Conservation (phyloP, 2,113 vertebrate genomes). For the Proterorhinus semilunaris region DNA sequence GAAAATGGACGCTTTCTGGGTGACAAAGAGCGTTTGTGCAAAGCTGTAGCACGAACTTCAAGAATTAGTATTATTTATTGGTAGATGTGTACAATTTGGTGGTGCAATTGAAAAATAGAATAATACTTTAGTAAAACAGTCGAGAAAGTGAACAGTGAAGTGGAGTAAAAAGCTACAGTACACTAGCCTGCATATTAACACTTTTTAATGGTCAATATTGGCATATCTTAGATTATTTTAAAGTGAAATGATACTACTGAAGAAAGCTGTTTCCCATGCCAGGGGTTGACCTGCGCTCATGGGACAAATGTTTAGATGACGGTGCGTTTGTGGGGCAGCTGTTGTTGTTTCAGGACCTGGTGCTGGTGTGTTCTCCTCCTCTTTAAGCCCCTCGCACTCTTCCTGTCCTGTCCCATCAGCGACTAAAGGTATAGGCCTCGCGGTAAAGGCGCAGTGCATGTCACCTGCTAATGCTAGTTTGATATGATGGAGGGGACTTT, state of each 20-base stretch:
- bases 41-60: too few relatives aligned
- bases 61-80: too few relatives aligned
- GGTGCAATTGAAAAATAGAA: too few relatives aligned
- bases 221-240: not conserved
- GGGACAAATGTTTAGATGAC: constrained; percentile 70
- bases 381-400: constrained; percentile 25
- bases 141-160: too few relatives aligned
- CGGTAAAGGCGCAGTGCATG: constrained; percentile 4
- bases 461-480: too few relatives aligned
- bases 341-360: constrained; percentile 76
- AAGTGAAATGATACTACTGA: not conserved
- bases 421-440: not conserved
- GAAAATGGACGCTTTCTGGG: constrained; percentile 7
- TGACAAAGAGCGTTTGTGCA: not conserved
- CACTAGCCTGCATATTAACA: too few relatives aligned
- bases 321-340: constrained; percentile 67
- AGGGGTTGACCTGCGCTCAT: constrained; percentile 57
- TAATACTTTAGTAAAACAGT: too few relatives aligned
- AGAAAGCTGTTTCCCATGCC: constrained; percentile 38
- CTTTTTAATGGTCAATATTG: too few relatives aligned
- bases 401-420: constrained; percentile 34
- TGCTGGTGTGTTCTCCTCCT: constrained; percentile 46
- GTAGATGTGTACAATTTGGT: too few relatives aligned
- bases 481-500: too few relatives aligned
- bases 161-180: too few relatives aligned